Evolutionary conservation across 2,113 vertebrate genomes (phyloP).

Genomic region (Saccopteryx bilineata): DNA sequence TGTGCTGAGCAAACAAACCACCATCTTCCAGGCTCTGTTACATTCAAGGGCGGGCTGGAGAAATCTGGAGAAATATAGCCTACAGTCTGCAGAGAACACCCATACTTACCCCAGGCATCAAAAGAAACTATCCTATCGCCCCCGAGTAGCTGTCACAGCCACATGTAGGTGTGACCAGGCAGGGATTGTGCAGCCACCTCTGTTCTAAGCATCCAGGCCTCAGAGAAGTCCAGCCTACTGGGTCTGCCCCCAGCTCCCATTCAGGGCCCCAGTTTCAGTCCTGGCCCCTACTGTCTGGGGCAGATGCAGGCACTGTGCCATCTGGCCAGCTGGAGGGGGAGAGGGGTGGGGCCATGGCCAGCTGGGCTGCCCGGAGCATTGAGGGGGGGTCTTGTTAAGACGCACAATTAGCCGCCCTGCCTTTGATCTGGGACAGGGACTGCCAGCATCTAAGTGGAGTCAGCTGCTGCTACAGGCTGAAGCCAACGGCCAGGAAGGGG

Average conservation of each 20-base stretch:
- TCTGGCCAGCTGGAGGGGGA: conserved; percentile 83
- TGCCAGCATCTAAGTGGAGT: conserved; percentile 85
- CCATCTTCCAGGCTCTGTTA: conserved; percentile 18
- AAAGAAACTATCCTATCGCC: not conserved
- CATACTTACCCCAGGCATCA: not conserved
- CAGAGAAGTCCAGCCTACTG: conserved; percentile 57
- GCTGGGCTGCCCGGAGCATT: conserved; percentile 81
- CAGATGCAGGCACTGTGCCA: conserved; percentile 81
- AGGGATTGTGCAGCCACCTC: not conserved
- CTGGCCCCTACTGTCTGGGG: conserved; percentile 79
- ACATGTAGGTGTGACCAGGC: not conserved
- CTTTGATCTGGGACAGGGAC: conserved; percentile 85
- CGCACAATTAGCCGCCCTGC: conserved; percentile 82
- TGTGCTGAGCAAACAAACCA: not conserved
- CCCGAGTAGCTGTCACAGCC: conserved; percentile 62
- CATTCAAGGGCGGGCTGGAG: not conserved
- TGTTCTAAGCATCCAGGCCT: conserved; percentile 34
- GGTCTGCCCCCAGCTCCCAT: conserved; percentile 67
- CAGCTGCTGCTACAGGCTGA: conserved; percentile 81
- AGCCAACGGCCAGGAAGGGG: conserved; percentile 73
- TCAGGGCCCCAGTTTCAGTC: conserved; percentile 81
- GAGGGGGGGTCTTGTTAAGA: conserved; percentile 78
- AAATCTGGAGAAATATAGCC: conserved; percentile 10
- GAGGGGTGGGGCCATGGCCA: conserved; percentile 78
- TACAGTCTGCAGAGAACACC: not conserved